Evolutionary conservation across 2,888 invertebrate genomes (phyloP), one percentile per base, ranked within the genome.

Genomic region (Beris morrisii): DNA sequence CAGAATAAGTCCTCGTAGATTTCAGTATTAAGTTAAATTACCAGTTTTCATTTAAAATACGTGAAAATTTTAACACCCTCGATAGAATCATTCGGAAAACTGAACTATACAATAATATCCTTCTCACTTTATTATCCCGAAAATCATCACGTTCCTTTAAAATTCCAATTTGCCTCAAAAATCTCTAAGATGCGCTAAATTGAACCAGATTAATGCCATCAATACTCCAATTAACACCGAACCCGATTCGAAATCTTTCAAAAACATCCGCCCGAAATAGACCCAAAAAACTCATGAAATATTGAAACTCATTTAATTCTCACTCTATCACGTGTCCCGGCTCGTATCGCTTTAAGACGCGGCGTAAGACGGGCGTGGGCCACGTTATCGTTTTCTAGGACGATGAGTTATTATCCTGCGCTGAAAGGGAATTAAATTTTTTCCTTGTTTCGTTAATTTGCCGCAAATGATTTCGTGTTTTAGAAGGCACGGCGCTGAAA

Each of bases 381-480:
- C 38, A 13, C 59, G 32, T 38, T 38, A 15, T 50, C 61, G 50
- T 50, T 38, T 61, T 61, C 38, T 28, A 50, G 43, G 38, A 50
- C 38, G 9, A 61, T 61, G 50, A 61, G 50, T 50, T 61, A 61
- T 50, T 32, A 38, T 50, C 61, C 61, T 38, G 61, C 12, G 61
- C 50, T 64, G 64, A 64, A 54, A 64, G 64, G 64, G 45, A 64
- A 53, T 31, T 54, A 61, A 50, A 52, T 54, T 64, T 54, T 54
- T 54, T 54, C 53, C 64, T 44, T 64, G 64, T 64, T 64, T 28
- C 64, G 11, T 45, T 64, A 54, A 64, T 54, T 64, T 64, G 64
- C 64, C 54, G 44, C 64, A 64, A 64, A 64, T 64, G 64, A 64
- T 44, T 64, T 64, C 53, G 44, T 64, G 64, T 64, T 64, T 64